Evolutionary conservation across 2,797 vertebrate genomes (phyloP), one percentile per base, ranked within the genome.

Genomic region (Periophthalmus magnuspinnatus): DNA sequence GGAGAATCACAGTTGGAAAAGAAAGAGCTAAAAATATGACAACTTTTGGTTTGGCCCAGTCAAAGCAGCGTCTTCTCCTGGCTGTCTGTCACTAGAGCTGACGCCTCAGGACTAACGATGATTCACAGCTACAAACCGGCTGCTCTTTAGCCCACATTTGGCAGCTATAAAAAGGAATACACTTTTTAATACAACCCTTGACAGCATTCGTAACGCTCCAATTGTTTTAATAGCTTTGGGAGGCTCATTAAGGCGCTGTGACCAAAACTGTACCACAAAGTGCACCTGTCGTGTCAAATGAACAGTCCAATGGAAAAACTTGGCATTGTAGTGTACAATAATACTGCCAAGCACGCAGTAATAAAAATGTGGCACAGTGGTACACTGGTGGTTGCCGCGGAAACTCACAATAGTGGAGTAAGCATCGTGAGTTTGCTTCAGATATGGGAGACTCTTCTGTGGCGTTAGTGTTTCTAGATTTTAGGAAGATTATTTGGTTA

Each of bases 1-100:
- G 73, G 77, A 67, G 64, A 75, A 70, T 72, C 54, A 50, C 69
- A 76, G 78, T 64, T 69, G 48, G 65, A 78, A 21, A 32, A 72
- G 62, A 71, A 73, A 41, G 22, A 58, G 70, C 71, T 83, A 78
- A 80, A 60, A 36, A 36, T 60, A 36, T 60, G 58, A 60, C 68
- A 68, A 45, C 3, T 62, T 38, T 62, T 22, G 60, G 34, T 62
- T 38, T 24, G 38, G 68, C 60, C 64, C 70, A 70, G 69, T 74
- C 63, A 77, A 80, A 76, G 65, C 11, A 60, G 69, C 54, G 57
- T 74, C 22, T 52, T 62, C 71, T 70, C 2, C 24, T 60, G 45
- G 69, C 38, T 74, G 17, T 64, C 67, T 77, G 56, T 83, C 24
- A 14, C 65, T 59, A 57, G 71, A 72, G 73, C 74, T 55, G 21